phyloP scores from a whole-genome alignment of 2,797 vertebrate genomes.

The Falco peregrinus region DNA sequence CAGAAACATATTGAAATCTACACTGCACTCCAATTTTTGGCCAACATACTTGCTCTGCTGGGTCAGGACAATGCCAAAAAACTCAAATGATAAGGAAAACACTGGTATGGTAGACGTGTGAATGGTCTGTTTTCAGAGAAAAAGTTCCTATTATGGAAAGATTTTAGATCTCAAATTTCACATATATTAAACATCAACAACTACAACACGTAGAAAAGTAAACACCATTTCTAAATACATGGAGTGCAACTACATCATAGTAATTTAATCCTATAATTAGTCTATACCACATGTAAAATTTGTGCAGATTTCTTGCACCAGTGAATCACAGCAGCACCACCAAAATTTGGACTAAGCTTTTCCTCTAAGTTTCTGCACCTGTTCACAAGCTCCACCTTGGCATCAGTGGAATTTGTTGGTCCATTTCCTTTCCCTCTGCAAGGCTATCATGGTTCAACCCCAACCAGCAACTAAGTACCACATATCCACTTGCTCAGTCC shows the following conservation, averaged over 20 bases:
- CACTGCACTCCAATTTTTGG: not conserved
- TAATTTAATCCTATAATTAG: not conserved
- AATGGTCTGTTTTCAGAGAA: not conserved
- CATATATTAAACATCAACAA: not conserved
- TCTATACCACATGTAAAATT: not conserved
- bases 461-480: too few relatives aligned
- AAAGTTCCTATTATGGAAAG: not conserved
- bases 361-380: not conserved
- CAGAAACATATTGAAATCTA: not conserved
- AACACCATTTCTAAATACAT: not conserved
- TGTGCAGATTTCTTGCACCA: not conserved
- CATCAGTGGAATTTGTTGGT: not conserved
- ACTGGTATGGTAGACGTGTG: not conserved
- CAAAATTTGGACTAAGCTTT: not conserved
- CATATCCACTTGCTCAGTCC: too few relatives aligned
- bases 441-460: not conserved
- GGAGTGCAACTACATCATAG: not conserved
- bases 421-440: not conserved
- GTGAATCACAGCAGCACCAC: not conserved
- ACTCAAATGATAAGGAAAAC: not conserved
- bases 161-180: not conserved
- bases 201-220: not conserved
- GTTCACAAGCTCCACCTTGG: not conserved
- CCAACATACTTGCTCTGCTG: not conserved
- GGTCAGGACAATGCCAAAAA: not conserved